Evolutionary conservation across 2,888 invertebrate genomes (phyloP), one percentile per base, ranked within the genome.

Genomic region (Cephalotes varians): DNA sequence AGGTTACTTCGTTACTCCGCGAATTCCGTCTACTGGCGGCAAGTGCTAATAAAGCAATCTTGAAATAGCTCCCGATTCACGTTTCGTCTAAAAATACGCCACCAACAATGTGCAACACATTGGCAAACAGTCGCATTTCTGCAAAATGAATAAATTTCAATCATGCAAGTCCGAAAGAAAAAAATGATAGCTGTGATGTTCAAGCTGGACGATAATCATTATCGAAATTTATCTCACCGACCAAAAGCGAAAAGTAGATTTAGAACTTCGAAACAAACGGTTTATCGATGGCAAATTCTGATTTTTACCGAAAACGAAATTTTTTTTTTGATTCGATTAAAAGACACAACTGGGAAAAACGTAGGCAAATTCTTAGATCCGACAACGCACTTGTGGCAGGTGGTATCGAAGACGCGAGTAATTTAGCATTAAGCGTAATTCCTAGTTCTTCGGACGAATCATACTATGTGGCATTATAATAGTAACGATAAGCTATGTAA

Each of bases 391-490:
- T 89, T 86, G 85, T 83, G 77, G 81, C 79, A 47, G 44, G 79
- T 84, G 49, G 15, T 69, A 56, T 37, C 64, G 49, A 62, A 72
- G n/a, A 62, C 51, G 40, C 54, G 54, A 65, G 62, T 64, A 44
- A 58, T 64, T 37, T 49, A 81, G 54, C 28, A 31, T 73, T 73
- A 81, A 81, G 71, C 34, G 5, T 76, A 69, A 56, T 44, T 4
- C 2, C 10, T 71, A 79, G 21, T 21, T 34, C n/a, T 47, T 64
- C n/a, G 40, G 28, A 74, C 54, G 65, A 84, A 72, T 83, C 74
- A 85, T 62, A 86, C 76, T 86, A 71, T 86, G 91, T 87, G 91
- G 91, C 91, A 91, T 91, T 91, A 90, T 88, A 91, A 83, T 71
- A 81, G 65, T 87, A 87, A 87, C 84, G 65, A 76, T 88, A 90